Conservation (phyloP, 2,888 invertebrate genomes). For the Eupithecia tripunctaria region DNA sequence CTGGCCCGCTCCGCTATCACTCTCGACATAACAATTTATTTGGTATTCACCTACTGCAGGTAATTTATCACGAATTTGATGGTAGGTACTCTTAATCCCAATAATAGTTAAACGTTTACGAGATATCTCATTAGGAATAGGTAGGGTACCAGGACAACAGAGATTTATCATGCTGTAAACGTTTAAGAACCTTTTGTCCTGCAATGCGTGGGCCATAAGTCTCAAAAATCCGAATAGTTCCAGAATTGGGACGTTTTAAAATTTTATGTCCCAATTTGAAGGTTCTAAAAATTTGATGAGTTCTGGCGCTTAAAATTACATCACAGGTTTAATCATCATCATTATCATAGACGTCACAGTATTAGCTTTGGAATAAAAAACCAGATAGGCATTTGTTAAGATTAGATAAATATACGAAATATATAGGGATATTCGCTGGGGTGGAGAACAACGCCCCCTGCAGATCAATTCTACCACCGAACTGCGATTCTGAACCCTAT, state of each 20-base stretch:
- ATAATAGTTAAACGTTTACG: conserved; percentile 23
- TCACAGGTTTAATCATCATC: neutral
- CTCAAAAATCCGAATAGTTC: conserved; percentile 12
- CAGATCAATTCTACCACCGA: no score
- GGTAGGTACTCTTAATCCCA: neutral
- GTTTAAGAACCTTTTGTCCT: conserved; percentile 25
- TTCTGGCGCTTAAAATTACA: neutral
- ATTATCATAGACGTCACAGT: neutral
- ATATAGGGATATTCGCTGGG: no score
- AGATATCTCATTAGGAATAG: conserved; percentile 23
- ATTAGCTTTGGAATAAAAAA: neutral
- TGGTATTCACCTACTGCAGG: neutral
- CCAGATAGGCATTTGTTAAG: neutral
- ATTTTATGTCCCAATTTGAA: neutral
- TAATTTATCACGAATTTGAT: neutral
- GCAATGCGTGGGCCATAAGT: conserved; percentile 18
- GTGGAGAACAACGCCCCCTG: no score
- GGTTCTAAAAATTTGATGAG: neutral
- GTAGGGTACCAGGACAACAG: conserved; percentile 5
- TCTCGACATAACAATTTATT: neutral
- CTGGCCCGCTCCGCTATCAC: neutral
- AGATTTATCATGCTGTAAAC: conserved; percentile 35
- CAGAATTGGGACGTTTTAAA: conserved; percentile 17
- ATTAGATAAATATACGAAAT: neutral
- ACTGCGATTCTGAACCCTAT: no score